Evolutionary conservation across 2,888 invertebrate genomes (phyloP).

Genomic region (Campoplex nolae): DNA sequence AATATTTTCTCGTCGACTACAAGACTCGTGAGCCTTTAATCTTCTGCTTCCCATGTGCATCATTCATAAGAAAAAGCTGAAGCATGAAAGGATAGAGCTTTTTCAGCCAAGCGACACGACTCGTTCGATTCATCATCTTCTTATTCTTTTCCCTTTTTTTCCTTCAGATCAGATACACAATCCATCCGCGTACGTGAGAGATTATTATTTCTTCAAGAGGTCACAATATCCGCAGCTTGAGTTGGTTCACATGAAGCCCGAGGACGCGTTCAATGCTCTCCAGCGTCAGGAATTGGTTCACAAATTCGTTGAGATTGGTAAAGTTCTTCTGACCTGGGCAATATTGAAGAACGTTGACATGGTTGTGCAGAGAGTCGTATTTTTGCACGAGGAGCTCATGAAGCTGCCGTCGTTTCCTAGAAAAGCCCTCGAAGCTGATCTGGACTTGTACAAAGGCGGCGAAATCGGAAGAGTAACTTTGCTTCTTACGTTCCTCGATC

Average conservation of each 20-base stretch:
- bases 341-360: conserved; percentile 96
- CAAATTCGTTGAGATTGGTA: conserved; percentile 99
- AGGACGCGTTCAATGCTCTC: conserved; percentile 95
- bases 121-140: too few species aligned
- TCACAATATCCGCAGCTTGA: conserved; percentile 99
- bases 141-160: conserved; percentile 27
- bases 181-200: conserved; percentile 97
- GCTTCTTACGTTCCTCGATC: background rate
- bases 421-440: conserved; percentile 98
- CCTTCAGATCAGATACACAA: conserved; percentile 97
- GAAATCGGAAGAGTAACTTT: conserved; percentile 91
- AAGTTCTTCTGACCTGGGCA: conserved; percentile 96
- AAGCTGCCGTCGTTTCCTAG: conserved; percentile 99
- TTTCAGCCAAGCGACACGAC: background rate
- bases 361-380: conserved; percentile 99
- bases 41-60: background rate
- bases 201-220: conserved; percentile 93
- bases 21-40: conserved; percentile 94
- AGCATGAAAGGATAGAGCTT: background rate
- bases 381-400: conserved; percentile 99
- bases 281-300: conserved; percentile 96
- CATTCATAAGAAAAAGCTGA: too few species aligned
- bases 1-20: conserved; percentile 98
- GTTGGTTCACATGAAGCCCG: conserved; percentile 96
- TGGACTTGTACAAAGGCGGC: conserved; percentile 96